Evolutionary conservation across 1,140 invertebrate genomes (phyloP), one percentile per base, ranked within the genome.

Genomic region (Limonius californicus): DNA sequence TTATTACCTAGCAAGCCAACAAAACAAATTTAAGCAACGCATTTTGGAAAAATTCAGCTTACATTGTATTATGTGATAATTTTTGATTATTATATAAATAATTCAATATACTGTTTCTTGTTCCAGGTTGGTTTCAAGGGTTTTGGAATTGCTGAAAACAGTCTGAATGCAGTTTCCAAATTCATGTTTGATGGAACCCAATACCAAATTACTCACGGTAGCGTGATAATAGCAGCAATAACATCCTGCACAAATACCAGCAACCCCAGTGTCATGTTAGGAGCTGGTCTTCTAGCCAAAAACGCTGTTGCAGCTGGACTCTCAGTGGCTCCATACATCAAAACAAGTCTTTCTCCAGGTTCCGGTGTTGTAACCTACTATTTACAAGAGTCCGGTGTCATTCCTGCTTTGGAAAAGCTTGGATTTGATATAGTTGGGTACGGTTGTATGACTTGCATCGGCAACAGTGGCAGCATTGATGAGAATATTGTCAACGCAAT

Each of bases 381-480:
- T 78, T 79, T 99, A 0, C 82, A 85, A 73, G 84, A 85, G 72
- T 86, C 84, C 23, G 95, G 95, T 0, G 94, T 99, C 1, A 87
- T 93, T 18, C 89, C 92, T 0, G 90, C 87, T 71, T 78, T 99
- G 39, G 86, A 90, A 63, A 84, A 92, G 75, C 82, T 75, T 3
- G 97, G 96, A 7, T 99, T 98, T 78, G 85, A 94, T 70, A 89
- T 95, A 57, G 90, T 92, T 2, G 96, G 96, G n/a, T 98, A 96
- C 74, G 89, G 97, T 1, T 99, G 97, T 79, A 98, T 98, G 95
- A 99, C 96, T 0, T 99, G 97, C 77, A 99, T 99, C 67, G 97
- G 97, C 7, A 99, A 99, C 78, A 94, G 90, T 50, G 97, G 97
- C 9, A 95, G 95, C 0, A 84, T 99, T 6, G 90, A 94, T 57